phyloP scores from a whole-genome alignment of 2,797 vertebrate species.

The Florisuga fusca region DNA sequence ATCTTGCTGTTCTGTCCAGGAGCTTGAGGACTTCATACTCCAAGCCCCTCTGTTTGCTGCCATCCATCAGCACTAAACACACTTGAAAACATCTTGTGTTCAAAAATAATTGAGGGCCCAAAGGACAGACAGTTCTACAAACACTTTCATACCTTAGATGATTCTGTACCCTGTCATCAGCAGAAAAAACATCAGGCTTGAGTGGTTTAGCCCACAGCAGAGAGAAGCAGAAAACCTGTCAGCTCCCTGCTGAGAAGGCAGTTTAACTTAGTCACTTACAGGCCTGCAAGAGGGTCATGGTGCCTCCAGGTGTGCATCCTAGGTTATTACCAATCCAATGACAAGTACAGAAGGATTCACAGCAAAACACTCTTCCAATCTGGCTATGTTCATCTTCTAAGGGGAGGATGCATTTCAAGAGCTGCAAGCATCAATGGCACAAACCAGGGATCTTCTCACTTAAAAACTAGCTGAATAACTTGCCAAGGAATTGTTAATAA shows the following conservation, averaged over 20 bases:
- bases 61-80: slow-evolving; percentile 1
- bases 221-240: background rate
- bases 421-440: background rate
- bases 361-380: background rate
- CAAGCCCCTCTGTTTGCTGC: background rate
- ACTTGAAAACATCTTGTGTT: slow-evolving; percentile 28
- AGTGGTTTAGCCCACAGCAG: background rate
- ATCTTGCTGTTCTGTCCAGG: background rate
- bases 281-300: background rate
- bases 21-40: background rate
- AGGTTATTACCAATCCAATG: slow-evolving; percentile 13
- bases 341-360: background rate
- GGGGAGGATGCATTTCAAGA: background rate
- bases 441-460: background rate
- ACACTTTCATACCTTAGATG: slow-evolving; percentile 15
- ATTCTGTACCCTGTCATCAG: background rate
- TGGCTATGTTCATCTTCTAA: background rate
- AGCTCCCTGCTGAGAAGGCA: background rate
- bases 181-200: slow-evolving; percentile 27
- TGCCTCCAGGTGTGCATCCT: slow-evolving; percentile 31
- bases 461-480: background rate
- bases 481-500: slow-evolving; percentile 43
- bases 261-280: slow-evolving; percentile 9
- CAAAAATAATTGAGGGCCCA: slow-evolving; percentile 32
- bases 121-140: slow-evolving; percentile 35